These are phyloP conservation scores for Drosophila arizonae DNA, from an alignment of 1,140 invertebrate species.

Conservation along the genomic window DNA sequence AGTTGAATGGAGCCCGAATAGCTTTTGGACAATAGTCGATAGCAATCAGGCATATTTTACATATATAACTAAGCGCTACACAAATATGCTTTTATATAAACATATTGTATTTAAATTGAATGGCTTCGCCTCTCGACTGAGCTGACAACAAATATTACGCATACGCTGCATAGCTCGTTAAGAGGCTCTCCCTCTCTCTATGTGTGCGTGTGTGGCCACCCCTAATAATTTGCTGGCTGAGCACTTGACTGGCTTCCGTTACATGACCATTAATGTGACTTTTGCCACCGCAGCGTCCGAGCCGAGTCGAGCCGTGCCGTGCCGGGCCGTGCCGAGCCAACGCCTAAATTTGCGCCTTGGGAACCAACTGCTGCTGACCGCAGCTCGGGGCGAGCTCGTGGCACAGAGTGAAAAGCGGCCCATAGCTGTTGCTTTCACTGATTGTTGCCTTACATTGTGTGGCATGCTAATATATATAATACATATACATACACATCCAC, in stretches of 20 bases:
- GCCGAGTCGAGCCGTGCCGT: no score
- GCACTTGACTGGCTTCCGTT: slow-evolving; percentile 67
- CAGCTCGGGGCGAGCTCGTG: neutral
- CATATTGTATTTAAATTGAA: slow-evolving; percentile 24
- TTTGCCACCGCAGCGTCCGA: slow-evolving; percentile 61
- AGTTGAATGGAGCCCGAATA: neutral
- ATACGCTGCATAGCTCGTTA: slow-evolving; percentile 43
- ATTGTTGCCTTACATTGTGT: slow-evolving; percentile 45
- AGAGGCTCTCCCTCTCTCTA: slow-evolving; percentile 5
- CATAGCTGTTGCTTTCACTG: slow-evolving; percentile 24
- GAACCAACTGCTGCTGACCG: slow-evolving; percentile 18
- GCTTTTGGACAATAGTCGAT: neutral
- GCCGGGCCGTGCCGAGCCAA: neutral
- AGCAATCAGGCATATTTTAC: slow-evolving; percentile 2
- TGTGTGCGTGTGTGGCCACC: slow-evolving; percentile 4
- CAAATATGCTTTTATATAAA: no score
- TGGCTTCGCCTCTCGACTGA: neutral
- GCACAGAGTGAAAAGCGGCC: no score
- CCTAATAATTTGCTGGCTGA: slow-evolving; percentile 70
- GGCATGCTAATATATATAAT: slow-evolving; percentile 33
- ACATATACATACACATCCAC: no score
- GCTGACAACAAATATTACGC: slow-evolving; percentile 48
- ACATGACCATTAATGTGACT: slow-evolving; percentile 75
- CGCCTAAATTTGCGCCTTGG: slow-evolving; percentile 39
- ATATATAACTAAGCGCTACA: neutral